Evolutionary conservation across 2,888 invertebrate species (phyloP).

Genomic region (Eilema depressum): DNA sequence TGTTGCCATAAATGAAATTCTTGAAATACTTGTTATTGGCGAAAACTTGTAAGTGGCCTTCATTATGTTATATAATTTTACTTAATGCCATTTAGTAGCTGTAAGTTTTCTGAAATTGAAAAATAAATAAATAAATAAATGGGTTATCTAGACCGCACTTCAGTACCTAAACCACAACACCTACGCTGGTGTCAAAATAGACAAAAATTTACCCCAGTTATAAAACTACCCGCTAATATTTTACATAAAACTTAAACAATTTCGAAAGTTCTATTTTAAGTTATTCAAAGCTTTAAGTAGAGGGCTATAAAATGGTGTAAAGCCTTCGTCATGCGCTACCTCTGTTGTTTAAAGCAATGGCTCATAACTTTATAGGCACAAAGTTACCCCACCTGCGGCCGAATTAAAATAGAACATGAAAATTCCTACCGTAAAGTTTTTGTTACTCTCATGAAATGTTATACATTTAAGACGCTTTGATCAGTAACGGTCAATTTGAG

Average conservation of each 20-base stretch:
- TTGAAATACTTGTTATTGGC: no score
- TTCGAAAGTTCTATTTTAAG: constrained; percentile 33
- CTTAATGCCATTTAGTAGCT: no score
- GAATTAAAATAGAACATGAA: constrained; percentile 49
- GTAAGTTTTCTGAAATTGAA: no score
- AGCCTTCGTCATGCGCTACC: constrained; percentile 29
- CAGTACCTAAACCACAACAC: background rate
- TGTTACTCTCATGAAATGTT: constrained; percentile 27
- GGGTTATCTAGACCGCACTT: background rate
- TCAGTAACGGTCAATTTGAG: background rate
- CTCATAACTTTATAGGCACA: constrained; percentile 50
- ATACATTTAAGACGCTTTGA: constrained; percentile 17
- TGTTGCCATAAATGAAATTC: no score
- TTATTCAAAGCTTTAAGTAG: constrained; percentile 44
- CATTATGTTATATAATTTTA: no score
- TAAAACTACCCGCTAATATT: background rate
- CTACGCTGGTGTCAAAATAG: background rate
- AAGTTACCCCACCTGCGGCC: constrained; percentile 52
- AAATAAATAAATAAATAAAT: no score
- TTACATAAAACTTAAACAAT: constrained; percentile 4
- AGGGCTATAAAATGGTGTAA: constrained; percentile 40
- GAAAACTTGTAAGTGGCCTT: no score
- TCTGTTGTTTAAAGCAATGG: constrained; percentile 41
- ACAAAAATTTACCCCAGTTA: background rate
- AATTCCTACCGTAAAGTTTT: constrained; percentile 25